These are phyloP conservation scores for Cisticola juncidis DNA, from an alignment of 2,113 vertebrate species.

Conservation along the genomic window DNA sequence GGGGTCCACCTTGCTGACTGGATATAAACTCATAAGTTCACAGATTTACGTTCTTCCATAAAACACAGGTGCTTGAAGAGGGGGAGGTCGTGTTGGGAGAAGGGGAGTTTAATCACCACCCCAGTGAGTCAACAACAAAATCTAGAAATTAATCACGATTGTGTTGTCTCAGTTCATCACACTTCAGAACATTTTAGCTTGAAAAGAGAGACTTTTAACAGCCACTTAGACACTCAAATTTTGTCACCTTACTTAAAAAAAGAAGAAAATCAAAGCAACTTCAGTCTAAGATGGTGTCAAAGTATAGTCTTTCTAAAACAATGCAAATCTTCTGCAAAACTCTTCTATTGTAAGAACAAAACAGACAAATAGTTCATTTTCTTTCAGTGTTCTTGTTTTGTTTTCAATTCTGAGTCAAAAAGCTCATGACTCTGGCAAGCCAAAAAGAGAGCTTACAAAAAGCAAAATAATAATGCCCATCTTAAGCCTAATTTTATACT, in stretches of 20 bases:
- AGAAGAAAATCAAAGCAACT: not conserved
- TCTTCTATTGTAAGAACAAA: not conserved
- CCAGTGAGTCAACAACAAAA: not conserved
- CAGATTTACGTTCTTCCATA: not conserved
- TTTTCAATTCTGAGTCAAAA: not conserved
- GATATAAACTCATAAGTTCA: not conserved
- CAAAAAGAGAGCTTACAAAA: not conserved
- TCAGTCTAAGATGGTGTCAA: not conserved
- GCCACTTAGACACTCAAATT: not conserved
- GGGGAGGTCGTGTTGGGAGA: not conserved
- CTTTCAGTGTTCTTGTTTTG: not conserved
- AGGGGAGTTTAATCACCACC: not conserved
- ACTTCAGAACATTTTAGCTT: not conserved
- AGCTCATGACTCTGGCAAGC: not conserved
- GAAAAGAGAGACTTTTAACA: not conserved
- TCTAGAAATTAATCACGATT: not conserved
- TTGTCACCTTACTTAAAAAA: not conserved
- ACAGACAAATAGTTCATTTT: not conserved
- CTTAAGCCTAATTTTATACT: not conserved
- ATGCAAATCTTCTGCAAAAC: not conserved
- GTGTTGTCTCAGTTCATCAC: not conserved
- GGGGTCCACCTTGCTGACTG: not conserved
- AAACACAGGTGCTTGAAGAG: not conserved
- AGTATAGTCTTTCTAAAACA: not conserved
- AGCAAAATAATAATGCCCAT: not conserved